These are phyloP conservation scores for Machimus atricapillus DNA, from an alignment of 2,888 invertebrate genomes.

Conservation along the genomic window DNA sequence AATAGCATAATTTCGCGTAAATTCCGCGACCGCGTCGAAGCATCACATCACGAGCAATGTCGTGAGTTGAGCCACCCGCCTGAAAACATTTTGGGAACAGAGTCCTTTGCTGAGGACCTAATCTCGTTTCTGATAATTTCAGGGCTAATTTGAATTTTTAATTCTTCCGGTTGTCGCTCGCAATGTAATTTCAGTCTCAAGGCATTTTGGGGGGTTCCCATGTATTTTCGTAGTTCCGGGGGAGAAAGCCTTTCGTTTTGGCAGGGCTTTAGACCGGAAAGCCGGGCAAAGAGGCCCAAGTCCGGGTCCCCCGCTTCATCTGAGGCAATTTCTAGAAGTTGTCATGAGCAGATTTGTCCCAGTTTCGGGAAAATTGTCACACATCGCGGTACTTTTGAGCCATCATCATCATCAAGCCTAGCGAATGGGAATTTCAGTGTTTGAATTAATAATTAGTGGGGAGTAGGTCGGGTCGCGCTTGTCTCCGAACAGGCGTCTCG, in stretches of 20 bases:
- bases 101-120: neutral
- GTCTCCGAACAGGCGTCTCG: constrained; percentile 10
- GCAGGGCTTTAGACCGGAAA: neutral
- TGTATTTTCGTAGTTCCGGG: neutral
- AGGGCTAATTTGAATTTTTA: constrained; percentile 7
- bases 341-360: constrained; percentile 3
- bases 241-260: neutral
- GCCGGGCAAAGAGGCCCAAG: neutral
- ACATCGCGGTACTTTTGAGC: neutral
- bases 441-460: constrained; percentile 30
- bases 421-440: constrained; percentile 23
- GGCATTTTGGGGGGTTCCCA: neutral
- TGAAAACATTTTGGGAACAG: neutral
- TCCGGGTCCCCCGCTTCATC: neutral
- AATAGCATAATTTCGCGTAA: neutral
- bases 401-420: neutral
- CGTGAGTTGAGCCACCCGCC: neutral
- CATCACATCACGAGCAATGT: neutral
- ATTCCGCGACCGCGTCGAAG: neutral
- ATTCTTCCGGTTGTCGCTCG: neutral
- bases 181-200: neutral
- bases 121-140: neutral
- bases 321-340: neutral
- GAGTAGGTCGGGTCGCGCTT: neutral
- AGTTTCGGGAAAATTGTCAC: neutral